These are phyloP conservation scores for Drosophila athabasca DNA, from an alignment of 1,140 invertebrate species.

Conservation along the genomic window DNA sequence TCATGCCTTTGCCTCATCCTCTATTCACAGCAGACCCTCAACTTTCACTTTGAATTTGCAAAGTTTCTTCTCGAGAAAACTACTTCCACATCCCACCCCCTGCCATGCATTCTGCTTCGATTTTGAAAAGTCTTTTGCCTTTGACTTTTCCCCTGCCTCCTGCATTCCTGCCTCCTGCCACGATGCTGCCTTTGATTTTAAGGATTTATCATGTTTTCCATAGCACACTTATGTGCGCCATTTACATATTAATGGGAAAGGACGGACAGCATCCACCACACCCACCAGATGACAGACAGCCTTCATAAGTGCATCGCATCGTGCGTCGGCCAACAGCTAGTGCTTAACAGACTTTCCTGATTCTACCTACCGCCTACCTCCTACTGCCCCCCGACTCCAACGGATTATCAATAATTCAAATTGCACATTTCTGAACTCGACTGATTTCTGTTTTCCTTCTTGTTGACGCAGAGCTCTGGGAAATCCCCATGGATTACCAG, in stretches of 20 bases:
- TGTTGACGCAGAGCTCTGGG: not conserved
- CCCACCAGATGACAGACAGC: constrained; percentile 37
- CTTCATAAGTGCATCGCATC: constrained; percentile 33
- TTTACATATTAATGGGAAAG: constrained; percentile 76
- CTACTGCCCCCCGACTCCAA: not conserved
- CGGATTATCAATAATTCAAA: constrained; percentile 74
- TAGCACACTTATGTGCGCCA: constrained; percentile 76
- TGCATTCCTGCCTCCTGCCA: constrained; percentile 2
- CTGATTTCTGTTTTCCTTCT: constrained; percentile 16
- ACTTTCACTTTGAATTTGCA: constrained; percentile 79
- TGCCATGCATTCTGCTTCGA: constrained; percentile 9
- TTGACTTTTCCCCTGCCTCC: constrained; percentile 45
- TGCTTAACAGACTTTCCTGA: constrained; percentile 10
- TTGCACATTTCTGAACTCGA: constrained; percentile 52
- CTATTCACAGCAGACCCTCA: constrained; percentile 53
- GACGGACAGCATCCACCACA: constrained; percentile 1
- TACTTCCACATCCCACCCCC: not conserved
- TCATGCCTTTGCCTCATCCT: constrained; percentile 10
- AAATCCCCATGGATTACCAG: constrained; percentile 33
- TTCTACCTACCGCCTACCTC: not conserved
- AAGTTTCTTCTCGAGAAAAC: constrained; percentile 51
- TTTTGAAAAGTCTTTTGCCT: constrained; percentile 35
- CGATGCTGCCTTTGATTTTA: constrained; percentile 69
- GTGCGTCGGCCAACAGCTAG: not conserved
- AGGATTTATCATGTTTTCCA: constrained; percentile 74